These are phyloP conservation scores for Subacronicta megacephala DNA, from an alignment of 2,888 invertebrate species.

Conservation along the genomic window DNA sequence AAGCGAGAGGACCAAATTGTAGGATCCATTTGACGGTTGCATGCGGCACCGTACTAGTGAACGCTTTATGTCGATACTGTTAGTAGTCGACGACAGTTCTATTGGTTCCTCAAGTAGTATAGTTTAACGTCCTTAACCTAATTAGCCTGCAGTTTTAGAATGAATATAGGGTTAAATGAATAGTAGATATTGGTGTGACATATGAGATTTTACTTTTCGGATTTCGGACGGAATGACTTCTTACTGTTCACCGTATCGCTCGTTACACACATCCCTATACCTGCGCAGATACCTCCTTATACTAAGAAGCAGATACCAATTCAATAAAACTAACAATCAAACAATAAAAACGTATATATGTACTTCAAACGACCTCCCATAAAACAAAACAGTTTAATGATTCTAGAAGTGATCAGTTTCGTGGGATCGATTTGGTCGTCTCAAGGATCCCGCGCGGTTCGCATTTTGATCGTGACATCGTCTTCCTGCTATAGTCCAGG, in stretches of 20 bases:
- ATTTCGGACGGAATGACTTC: too few relatives aligned
- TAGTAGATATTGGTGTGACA: too few relatives aligned
- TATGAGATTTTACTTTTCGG: too few relatives aligned
- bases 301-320: conserved; percentile 38
- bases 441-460: conserved; percentile 75
- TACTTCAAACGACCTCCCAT: conserved; percentile 76
- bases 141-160: too few relatives aligned
- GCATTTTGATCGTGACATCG: conserved; percentile 72
- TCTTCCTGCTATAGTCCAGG: conserved; percentile 73
- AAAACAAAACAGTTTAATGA: conserved; percentile 75
- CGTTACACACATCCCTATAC: conserved; percentile 9
- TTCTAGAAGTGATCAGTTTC: conserved; percentile 67
- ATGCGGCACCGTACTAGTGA: too few relatives aligned
- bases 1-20: too few relatives aligned
- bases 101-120: too few relatives aligned
- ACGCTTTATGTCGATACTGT: too few relatives aligned
- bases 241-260: conserved; percentile 15
- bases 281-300: conserved; percentile 1
- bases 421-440: conserved; percentile 70
- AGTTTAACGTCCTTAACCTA: too few relatives aligned
- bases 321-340: conserved; percentile 71
- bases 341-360: conserved; percentile 74
- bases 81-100: too few relatives aligned
- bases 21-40: too few relatives aligned
- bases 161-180: too few relatives aligned